phyloP scores from a whole-genome alignment of 1,140 invertebrate species.

The Pseudachorutes palmiensis region DNA sequence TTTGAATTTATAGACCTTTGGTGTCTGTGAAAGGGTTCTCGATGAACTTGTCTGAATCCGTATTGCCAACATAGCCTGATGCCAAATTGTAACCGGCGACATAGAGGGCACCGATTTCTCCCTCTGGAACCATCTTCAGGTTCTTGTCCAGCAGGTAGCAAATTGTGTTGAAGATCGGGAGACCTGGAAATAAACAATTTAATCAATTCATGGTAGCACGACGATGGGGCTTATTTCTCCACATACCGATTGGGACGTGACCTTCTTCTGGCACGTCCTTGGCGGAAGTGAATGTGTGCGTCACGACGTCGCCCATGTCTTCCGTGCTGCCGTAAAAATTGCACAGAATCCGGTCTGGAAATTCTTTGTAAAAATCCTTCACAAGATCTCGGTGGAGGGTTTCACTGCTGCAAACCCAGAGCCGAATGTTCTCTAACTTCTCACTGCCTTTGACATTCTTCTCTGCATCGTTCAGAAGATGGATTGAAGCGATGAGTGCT shows the following conservation, averaged over 20 bases:
- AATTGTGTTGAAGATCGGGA: constrained; percentile 65
- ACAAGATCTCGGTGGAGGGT: constrained; percentile 57
- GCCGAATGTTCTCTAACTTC: constrained; percentile 51
- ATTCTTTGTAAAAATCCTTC: constrained; percentile 62
- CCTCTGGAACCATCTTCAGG: constrained; percentile 56
- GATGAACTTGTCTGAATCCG: constrained; percentile 61
- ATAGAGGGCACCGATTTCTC: constrained; percentile 67
- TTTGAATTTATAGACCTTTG: not conserved
- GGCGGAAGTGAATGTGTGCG: constrained; percentile 46
- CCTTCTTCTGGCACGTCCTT: constrained; percentile 50
- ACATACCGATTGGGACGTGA: constrained; percentile 76
- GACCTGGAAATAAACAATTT: constrained; percentile 44
- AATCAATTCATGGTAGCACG: too few relatives aligned
- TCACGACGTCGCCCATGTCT: constrained; percentile 73
- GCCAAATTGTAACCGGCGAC: constrained; percentile 68
- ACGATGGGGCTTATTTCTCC: too few relatives aligned
- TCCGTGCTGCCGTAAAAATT: constrained; percentile 88
- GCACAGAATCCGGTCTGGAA: constrained; percentile 55
- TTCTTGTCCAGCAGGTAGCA: constrained; percentile 68
- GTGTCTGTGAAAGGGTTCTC: constrained; percentile 60
- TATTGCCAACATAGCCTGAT: constrained; percentile 64
- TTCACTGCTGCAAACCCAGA: constrained; percentile 79
- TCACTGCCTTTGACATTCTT: not conserved
- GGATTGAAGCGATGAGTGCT: constrained; percentile 63
- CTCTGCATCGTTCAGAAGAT: constrained; percentile 38